Conservation (phyloP, 2,797 vertebrate species). For the Dendrocincla tyrannina region DNA sequence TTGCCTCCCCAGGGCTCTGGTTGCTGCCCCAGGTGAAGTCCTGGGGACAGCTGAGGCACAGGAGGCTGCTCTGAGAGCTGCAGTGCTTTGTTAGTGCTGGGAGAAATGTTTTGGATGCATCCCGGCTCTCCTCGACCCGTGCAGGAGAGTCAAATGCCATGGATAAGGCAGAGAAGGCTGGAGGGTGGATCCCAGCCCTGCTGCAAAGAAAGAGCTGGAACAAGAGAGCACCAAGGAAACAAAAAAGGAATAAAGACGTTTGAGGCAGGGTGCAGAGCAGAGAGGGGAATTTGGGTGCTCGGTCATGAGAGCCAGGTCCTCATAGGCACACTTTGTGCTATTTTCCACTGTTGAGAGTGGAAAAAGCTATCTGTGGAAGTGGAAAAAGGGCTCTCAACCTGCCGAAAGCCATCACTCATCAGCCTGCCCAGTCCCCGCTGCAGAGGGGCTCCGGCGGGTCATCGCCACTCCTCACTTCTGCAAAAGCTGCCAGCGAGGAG, state of each 20-base stretch:
- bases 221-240: not conserved
- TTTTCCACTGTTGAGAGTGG: conserved; percentile 27
- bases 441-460: not conserved
- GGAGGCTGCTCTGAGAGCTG: not conserved
- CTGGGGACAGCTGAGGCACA: accelerated
- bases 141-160: not conserved
- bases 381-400: conserved; percentile 63
- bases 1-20: not conserved
- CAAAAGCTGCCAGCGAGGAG: not conserved
- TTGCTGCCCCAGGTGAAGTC: conserved; percentile 13
- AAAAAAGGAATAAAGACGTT: not conserved
- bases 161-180: not conserved
- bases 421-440: not conserved
- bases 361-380: conserved; percentile 39
- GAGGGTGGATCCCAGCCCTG: not conserved
- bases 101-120: not conserved
- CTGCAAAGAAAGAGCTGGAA: conserved; percentile 13
- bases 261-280: not conserved
- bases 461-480: not conserved
- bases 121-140: accelerated
- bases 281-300: conserved; percentile 32
- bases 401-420: conserved; percentile 49
- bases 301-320: conserved; percentile 25
- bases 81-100: not conserved
- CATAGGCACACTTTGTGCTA: not conserved